Base-by-base conservation (phyloP, 2,113 vertebrate genomes). In the Phaetusa simplex region DNA sequence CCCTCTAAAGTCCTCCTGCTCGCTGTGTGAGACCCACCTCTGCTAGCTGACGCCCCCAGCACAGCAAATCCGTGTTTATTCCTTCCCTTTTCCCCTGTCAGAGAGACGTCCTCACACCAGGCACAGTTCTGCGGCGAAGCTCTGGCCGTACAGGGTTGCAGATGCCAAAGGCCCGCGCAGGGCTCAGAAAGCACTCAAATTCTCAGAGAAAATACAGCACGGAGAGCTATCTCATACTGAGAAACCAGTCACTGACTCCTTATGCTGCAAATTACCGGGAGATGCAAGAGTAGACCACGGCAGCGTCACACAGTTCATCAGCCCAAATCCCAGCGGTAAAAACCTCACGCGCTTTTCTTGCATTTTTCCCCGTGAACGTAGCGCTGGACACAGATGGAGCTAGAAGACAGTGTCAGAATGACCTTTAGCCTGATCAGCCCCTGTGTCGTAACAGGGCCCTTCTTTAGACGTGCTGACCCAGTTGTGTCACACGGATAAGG, bases 291-390 rank as follows among this genome's bases (percentile, higher is more conserved):
- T 1, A n/a, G 8, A 7, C 20, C 8, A 1, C 20, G 29, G 22
- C 30, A 59, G 23, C 1, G 2, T 18, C 42, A 19, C 17, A 30
- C 38, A 12, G 59, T 6, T 23, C 61, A 7, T 1, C 1, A 5
- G n/a, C 26, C 29, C 79, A 47, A 45, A 49, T 17, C 45, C 45
- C 61, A 32, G 22, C 0, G 5, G 30, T 26, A 50, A 40, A 62
- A 30, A 19, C 42, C 19, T 4, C 78, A 62, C 43, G 14, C 5
- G 1, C 20, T 32, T 34, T 5, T 16, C 29, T 32, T 9, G 19
- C 24, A 1, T 40, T 88, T 21, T 24, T 6, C 64, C 32, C 45
- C 1, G 3, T 8, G 23, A 36, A 30, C 0, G 2, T 1, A 3
- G 61, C 29, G 14, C 65, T 8, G 38, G 38, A 26, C 17, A 13